Evolutionary conservation across 2,113 vertebrate species (phyloP).

Genomic region (Prietella phreatophila): DNA sequence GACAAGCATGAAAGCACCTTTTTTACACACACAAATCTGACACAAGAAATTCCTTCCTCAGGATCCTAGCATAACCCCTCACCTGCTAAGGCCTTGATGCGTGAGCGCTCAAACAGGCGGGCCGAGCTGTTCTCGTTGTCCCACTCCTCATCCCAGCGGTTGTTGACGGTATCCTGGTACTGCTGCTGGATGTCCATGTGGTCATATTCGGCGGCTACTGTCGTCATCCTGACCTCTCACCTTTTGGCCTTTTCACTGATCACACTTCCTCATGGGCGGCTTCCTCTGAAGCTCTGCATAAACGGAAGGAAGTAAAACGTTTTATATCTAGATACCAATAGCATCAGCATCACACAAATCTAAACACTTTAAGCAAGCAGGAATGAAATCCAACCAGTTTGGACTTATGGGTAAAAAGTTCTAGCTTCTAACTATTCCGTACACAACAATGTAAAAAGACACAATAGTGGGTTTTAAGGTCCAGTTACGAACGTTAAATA

Average conservation of each 20-base stretch:
- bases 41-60: conserved; percentile 8
- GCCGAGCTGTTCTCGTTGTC: conserved; percentile 98
- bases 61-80: conserved; percentile 34
- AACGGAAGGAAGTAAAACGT: conserved; percentile 34
- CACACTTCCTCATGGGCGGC: conserved; percentile 78
- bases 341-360: not conserved
- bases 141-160: conserved; percentile 95
- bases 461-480: not conserved
- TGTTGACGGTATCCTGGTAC: conserved; percentile 91
- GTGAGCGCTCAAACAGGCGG: conserved; percentile 90
- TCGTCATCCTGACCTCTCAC: conserved; percentile 83
- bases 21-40: not conserved
- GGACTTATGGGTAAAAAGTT: not conserved
- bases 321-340: not conserved
- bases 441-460: too few relatives aligned
- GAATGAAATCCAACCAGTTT: not conserved
- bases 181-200: conserved; percentile 95
- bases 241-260: conserved; percentile 62
- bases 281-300: conserved; percentile 71
- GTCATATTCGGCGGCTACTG: conserved; percentile 88
- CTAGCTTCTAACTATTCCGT: not conserved
- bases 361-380: not conserved
- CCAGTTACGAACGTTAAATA: not conserved
- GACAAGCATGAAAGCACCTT: not conserved
- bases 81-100: conserved; percentile 96